phyloP scores from a whole-genome alignment of 2,113 vertebrate genomes.

The Monarcha castaneiventris region DNA sequence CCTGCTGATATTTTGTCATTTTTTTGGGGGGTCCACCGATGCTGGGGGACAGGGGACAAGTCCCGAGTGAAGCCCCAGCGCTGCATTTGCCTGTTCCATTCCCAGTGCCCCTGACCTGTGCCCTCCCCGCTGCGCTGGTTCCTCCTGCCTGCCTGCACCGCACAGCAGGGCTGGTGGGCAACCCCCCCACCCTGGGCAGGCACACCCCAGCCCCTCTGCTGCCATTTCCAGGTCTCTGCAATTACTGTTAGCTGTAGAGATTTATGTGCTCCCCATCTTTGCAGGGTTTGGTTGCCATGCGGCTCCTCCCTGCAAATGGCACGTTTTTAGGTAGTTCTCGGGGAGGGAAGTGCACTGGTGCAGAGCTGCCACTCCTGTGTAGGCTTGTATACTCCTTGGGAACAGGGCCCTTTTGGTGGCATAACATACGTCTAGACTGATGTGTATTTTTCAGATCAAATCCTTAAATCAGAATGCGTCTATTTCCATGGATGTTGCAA shows the following conservation, averaged over 20 bases:
- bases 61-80: rapidly evolving
- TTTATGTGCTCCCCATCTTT: background rate
- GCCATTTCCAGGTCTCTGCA: background rate
- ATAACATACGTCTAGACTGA: background rate
- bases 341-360: background rate
- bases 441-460: background rate
- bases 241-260: background rate
- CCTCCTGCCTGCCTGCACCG: rapidly evolving
- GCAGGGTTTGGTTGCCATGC: background rate
- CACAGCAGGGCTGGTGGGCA: background rate
- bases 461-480: background rate
- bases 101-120: rapidly evolving
- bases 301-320: background rate
- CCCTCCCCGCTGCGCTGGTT: rapidly evolving
- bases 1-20: background rate
- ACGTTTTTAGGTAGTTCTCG: background rate
- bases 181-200: too few species aligned
- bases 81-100: background rate
- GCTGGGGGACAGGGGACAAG: background rate
- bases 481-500: background rate
- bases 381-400: background rate
- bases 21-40: background rate
- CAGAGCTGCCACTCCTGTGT: background rate
- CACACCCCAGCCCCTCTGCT: background rate
- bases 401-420: background rate